Conservation (phyloP, 2,888 invertebrate species). For the Troides aeacus region DNA sequence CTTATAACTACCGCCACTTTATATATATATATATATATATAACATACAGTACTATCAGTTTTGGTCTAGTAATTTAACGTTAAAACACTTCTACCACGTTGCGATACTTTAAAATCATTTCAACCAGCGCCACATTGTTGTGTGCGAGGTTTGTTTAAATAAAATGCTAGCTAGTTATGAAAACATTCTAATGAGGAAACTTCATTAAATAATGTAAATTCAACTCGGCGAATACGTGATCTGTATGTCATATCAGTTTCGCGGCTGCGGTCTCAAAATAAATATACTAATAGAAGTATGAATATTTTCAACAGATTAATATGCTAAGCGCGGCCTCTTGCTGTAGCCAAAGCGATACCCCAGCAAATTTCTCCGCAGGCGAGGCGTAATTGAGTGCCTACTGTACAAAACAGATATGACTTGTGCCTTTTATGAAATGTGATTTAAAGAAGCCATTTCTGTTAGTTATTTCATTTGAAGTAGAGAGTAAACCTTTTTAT, state of each 20-base stretch:
- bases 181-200: background rate
- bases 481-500: too few relatives aligned
- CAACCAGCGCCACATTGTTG: background rate
- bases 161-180: background rate
- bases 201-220: conserved; percentile 9
- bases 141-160: background rate
- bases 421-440: conserved; percentile 34
- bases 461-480: background rate
- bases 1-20: too few relatives aligned
- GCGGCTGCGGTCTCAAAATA: conserved; percentile 12
- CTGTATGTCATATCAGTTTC: conserved; percentile 7
- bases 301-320: conserved; percentile 39
- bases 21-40: too few relatives aligned
- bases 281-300: conserved; percentile 33
- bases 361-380: conserved; percentile 36
- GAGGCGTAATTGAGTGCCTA: conserved; percentile 35
- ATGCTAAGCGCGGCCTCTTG: conserved; percentile 36
- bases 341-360: conserved; percentile 35
- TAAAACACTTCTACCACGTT: too few relatives aligned
- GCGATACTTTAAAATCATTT: background rate
- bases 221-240: conserved; percentile 13
- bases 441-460: conserved; percentile 34
- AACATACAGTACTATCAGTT: too few relatives aligned
- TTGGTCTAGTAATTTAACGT: too few relatives aligned
- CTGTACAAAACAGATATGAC: conserved; percentile 37